These are phyloP conservation scores for Poecilia wingei DNA, from an alignment of 2,797 vertebrate genomes.

Conservation along the genomic window DNA sequence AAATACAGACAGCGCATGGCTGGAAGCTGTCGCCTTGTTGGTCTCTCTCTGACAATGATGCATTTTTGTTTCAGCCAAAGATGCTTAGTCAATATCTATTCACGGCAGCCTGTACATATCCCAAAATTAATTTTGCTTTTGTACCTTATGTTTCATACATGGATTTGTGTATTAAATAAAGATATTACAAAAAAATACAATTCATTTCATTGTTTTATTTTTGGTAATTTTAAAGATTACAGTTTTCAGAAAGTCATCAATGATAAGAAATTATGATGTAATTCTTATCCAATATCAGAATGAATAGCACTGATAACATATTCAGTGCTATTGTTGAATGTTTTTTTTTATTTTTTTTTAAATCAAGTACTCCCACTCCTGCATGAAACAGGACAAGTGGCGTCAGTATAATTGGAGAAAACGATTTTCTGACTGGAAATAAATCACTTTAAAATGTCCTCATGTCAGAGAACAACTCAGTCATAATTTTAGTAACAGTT, in stretches of 20 bases:
- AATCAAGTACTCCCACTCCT: no score
- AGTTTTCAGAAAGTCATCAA: not conserved
- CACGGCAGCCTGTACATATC: not conserved
- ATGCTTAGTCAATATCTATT: slow-evolving; percentile 43
- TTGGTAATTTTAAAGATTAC: not conserved
- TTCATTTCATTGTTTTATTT: not conserved
- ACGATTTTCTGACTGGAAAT: no score
- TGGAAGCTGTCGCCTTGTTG: slow-evolving; percentile 74
- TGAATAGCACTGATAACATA: no score
- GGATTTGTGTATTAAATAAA: not conserved
- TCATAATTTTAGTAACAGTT: no score
- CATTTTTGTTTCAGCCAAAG: slow-evolving; percentile 60
- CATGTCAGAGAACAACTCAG: no score
- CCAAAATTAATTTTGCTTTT: not conserved
- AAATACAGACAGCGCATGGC: slow-evolving; percentile 76
- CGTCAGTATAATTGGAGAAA: no score
- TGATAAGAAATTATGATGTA: no score
- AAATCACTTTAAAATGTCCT: no score
- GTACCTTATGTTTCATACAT: not conserved
- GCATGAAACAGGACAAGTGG: no score
- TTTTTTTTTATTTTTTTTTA: no score
- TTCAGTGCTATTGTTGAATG: no score
- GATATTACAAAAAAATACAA: not conserved
- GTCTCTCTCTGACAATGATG: slow-evolving; percentile 74
- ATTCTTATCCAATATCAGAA: no score